phyloP scores from a whole-genome alignment of 2,888 invertebrate genomes.

The Gandaritis pyraliata region DNA sequence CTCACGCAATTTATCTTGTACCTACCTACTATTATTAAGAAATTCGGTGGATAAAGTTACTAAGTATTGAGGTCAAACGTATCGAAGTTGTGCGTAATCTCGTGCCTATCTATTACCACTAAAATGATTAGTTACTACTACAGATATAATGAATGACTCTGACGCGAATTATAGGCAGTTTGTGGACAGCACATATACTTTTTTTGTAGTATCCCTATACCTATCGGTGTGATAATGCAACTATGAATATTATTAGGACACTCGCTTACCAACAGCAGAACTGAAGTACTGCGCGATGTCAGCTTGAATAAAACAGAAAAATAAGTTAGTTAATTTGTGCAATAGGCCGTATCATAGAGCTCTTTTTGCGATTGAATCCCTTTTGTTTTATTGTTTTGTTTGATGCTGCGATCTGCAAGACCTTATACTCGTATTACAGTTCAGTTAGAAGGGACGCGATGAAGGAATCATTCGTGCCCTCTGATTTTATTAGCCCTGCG shows the following conservation, averaged over 20 bases:
- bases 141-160: too few relatives aligned
- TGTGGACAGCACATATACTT: too few relatives aligned
- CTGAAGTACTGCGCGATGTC: constrained; percentile 80
- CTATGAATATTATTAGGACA: neutral
- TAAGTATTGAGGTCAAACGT: constrained; percentile 1
- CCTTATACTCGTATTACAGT: too few relatives aligned
- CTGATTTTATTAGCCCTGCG: too few relatives aligned
- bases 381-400: too few relatives aligned
- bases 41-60: constrained; percentile 1
- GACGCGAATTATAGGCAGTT: too few relatives aligned
- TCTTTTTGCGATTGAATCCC: too few relatives aligned
- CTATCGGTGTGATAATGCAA: neutral
- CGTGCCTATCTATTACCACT: neutral
- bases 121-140: neutral
- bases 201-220: too few relatives aligned
- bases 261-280: constrained; percentile 70
- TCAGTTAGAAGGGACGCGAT: too few relatives aligned
- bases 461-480: too few relatives aligned
- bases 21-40: neutral
- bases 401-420: too few relatives aligned
- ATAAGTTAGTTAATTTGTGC: constrained; percentile 1
- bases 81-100: neutral
- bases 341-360: neutral
- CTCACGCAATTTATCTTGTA: neutral
- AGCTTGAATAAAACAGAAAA: constrained; percentile 59